Conservation (phyloP, 2,113 vertebrate species). For the Zosterops pallidus region DNA sequence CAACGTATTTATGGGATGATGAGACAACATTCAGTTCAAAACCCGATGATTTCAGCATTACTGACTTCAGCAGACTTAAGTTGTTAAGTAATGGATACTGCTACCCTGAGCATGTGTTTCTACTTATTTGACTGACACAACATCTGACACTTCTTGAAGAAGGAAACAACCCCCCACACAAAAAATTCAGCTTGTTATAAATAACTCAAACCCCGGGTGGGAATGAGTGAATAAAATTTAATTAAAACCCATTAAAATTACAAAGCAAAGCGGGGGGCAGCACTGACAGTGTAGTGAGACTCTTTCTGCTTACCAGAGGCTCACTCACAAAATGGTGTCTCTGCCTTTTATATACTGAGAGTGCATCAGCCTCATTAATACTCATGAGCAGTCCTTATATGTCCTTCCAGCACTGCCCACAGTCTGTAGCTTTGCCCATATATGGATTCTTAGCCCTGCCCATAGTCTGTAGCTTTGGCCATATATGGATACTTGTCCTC, state of each 20-base stretch:
- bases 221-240: not conserved
- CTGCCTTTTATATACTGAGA: not conserved
- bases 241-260: not conserved
- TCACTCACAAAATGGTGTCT: too few relatives aligned
- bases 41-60: not conserved
- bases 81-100: not conserved
- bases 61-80: not conserved
- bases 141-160: not conserved
- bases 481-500: not conserved
- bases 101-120: not conserved
- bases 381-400: not conserved
- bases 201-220: not conserved
- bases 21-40: not conserved
- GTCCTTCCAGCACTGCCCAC: too few relatives aligned
- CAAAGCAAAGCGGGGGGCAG: not conserved
- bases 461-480: not conserved
- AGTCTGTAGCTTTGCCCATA: not conserved
- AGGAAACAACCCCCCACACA: rapidly evolving
- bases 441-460: not conserved
- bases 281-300: too few relatives aligned
- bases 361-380: not conserved
- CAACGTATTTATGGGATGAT: not conserved
- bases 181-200: not conserved
- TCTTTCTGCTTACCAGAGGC: not conserved
- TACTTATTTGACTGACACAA: not conserved